Evolutionary conservation across 2,888 invertebrate species (phyloP).

Genomic region (Melieria omissa): DNA sequence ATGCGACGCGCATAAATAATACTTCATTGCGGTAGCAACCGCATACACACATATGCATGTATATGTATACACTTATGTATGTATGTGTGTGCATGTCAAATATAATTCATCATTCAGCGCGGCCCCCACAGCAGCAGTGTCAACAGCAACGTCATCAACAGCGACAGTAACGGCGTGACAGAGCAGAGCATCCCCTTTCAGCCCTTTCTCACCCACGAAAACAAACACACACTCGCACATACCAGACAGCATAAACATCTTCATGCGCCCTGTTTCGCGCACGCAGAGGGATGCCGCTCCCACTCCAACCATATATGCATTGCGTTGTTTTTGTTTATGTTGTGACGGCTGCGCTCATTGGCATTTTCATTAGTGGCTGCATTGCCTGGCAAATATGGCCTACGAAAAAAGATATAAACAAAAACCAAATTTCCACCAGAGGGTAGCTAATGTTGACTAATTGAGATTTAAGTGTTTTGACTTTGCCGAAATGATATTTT

Average conservation of each 20-base stretch:
- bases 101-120: too few species aligned
- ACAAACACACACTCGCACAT: neutral
- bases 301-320: neutral
- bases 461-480: slow-evolving; percentile 11
- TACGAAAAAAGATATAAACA: neutral
- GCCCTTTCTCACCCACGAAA: too few species aligned
- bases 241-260: neutral
- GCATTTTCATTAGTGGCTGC: neutral
- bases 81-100: neutral
- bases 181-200: too few species aligned
- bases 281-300: neutral
- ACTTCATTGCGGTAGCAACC: neutral
- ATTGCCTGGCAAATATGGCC: neutral
- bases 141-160: neutral
- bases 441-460: slow-evolving; percentile 2
- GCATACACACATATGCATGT: neutral
- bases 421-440: neutral
- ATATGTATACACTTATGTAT: neutral
- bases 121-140: neutral
- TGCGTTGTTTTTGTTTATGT: neutral
- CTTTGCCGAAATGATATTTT: neutral
- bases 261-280: neutral
- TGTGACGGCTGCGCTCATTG: neutral
- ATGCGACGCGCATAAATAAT: too few species aligned
- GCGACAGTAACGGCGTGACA: neutral